Evolutionary conservation across 2,888 invertebrate genomes (phyloP), one percentile per base, ranked within the genome.

Genomic region (Odontocolon sp.): DNA sequence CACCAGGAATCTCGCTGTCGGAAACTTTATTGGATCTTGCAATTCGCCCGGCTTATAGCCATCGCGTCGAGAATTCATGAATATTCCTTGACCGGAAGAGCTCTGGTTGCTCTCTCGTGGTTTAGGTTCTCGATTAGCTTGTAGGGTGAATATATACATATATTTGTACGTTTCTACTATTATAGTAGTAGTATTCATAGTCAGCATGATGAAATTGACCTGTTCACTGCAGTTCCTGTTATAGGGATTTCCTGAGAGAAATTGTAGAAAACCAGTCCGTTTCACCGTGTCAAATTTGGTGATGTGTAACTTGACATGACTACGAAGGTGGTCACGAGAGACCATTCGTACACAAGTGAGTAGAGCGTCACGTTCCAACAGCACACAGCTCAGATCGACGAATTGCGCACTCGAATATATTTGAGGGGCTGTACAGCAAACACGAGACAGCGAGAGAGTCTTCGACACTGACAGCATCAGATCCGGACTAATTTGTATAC

Each of bases 81-180:
- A 77, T 77, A 77, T 77, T 77, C 77, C 64, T 77, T 69, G 69
- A 73, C 73, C 66, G 73, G 72, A 73, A 72, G 77, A 71, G 71
- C 69, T 42, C 64, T 47, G 38, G n/a, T 54, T 54, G 8, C 52
- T 64, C 50, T 50, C 45, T 59, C 71, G 64, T 63, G 56, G 63
- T 56, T 71, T 56, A 47, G 64, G 28, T 59, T 59, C 64, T 61
- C 73, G 69, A 77, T 77, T 77, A 77, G 72, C 63, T 73, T 52
- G 68, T 64, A 52, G n/a, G 38, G 23, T 38, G 23, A 14, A 28
- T 38, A 21, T 56, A 16, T 52, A 40, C 1, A 28, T 16, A 16
- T 16, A 8, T 14, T 31, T 38, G 18, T 38, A 40, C 33, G 36
- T 45, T 14, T 9, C 4, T 42, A 3, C 21, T 0, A 11, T 9